Evolutionary conservation across 2,113 vertebrate species (phyloP), one percentile per base, ranked within the genome.

Genomic region (Myotis yumanensis): DNA sequence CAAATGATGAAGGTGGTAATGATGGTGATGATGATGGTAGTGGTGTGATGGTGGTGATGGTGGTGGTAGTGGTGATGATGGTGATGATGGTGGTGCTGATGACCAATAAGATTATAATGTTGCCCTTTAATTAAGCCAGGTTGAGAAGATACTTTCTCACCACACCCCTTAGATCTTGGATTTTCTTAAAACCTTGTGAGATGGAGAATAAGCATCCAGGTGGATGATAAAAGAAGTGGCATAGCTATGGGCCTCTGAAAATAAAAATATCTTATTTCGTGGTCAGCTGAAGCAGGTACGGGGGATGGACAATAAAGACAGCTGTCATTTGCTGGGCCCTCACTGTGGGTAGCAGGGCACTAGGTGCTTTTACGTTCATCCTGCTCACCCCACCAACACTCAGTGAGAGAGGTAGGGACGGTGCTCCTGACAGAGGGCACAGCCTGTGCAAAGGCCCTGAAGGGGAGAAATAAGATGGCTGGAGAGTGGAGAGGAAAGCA

Each of bases 41-140:
- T n/a, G 37, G 18, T 10, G 1, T 7, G 28, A 16, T 69, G 28
- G 2, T 18, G 32, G 7, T 6, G 46, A 0, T 37, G 22, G 3
- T 32, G 30, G 0, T 28, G 2, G 1, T 28, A 30, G 0, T 22
- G 2, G 1, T 15, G 32, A 0, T 15, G 25, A 3, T 37, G 43
- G 0, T 22, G 7, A 4, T 86, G 37, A 1, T 51, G 15, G 2
- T 30, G 35, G 30, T 57, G 59, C 5, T 46, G 80, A 51, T 12
- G 52, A 51, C 10, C 82, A 73, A 52, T 23, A n/a, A 51, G 68
- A 51, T 30, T 28, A 75, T n/a, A 37, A 18, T 3, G 17, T 11
- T 80, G n/a, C 28, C 37, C 16, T 92, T 30, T 89, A 35, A 85
- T 23, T 54, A 87, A 75, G 11, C 32, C 32, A 90, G 40, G 7